These are phyloP conservation scores for Triplophysa yarkandensis DNA, from an alignment of 2,797 vertebrate genomes.

Conservation along the genomic window DNA sequence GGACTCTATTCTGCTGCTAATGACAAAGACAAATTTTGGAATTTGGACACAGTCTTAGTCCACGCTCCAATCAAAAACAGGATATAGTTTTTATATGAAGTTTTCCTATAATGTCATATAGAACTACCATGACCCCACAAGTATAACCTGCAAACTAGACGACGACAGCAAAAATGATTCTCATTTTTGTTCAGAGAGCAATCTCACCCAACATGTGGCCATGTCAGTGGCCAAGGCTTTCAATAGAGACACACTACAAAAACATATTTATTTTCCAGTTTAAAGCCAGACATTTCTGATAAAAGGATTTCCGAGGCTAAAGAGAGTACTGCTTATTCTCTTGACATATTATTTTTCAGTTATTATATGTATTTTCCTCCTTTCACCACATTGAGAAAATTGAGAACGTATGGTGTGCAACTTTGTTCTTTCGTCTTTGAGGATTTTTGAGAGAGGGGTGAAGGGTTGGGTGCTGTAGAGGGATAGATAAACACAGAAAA, in stretches of 20 bases:
- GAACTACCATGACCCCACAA: neutral
- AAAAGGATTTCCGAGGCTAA: conserved; percentile 72
- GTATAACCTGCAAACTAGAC: neutral
- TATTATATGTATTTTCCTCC: conserved; percentile 74
- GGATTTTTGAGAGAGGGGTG: conserved; percentile 54
- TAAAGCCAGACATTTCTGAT: conserved; percentile 70
- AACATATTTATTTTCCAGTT: conserved; percentile 74
- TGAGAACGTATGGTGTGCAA: conserved; percentile 71
- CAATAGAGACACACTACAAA: conserved; percentile 61
- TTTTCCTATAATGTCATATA: neutral
- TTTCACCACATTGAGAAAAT: conserved; percentile 69
- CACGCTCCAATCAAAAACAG: neutral
- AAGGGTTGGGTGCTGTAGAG: conserved; percentile 31
- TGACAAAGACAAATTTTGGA: neutral
- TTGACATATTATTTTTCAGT: conserved; percentile 78
- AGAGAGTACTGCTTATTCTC: conserved; percentile 74
- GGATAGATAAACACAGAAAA: conserved; percentile 57
- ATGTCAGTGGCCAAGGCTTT: conserved; percentile 31
- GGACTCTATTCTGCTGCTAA: neutral
- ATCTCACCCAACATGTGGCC: conserved; percentile 23
- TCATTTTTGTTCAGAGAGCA: conserved; percentile 3
- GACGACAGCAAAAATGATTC: conserved; percentile 5
- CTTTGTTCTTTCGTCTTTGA: conserved; percentile 62
- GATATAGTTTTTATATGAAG: neutral
- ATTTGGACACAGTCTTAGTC: too few relatives aligned